A percentile compares a stretch with the other conserved stretches of the same genome.
Evolutionary conservation across 2,113 vertebrate species (phyloP).

Genomic region (Microtus oregoni): DNA sequence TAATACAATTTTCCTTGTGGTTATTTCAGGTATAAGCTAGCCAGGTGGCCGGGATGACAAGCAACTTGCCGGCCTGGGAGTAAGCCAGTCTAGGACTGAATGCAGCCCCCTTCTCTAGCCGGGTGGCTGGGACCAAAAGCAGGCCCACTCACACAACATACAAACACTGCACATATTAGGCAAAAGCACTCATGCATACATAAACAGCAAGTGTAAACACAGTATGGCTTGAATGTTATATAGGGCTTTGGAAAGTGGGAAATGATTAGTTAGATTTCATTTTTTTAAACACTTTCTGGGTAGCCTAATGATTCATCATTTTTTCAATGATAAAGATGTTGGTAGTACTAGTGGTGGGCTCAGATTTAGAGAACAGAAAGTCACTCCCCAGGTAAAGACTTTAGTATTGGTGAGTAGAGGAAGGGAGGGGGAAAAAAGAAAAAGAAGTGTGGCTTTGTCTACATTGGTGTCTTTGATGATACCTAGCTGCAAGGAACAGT

Average conservation of each 20-base stretch:
- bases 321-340: neutral
- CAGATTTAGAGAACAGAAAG: neutral
- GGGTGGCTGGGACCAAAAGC: too few relatives aligned
- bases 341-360: too few relatives aligned
- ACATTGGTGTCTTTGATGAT: neutral
- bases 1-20: too few relatives aligned
- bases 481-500: neutral
- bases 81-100: too few relatives aligned
- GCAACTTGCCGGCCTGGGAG: too few relatives aligned
- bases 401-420: neutral
- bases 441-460: neutral
- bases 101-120: too few relatives aligned
- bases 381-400: neutral
- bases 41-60: too few relatives aligned
- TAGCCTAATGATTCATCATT: neutral
- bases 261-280: neutral
- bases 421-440: neutral
- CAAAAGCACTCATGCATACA: neutral
- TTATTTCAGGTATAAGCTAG: too few relatives aligned
- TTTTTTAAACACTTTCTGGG: neutral
- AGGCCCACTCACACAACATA: neutral
- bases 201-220: neutral
- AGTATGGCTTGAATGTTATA: neutral
- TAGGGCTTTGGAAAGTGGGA: neutral
- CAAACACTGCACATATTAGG: conserved; percentile 15